These are phyloP conservation scores for Dasyurus viverrinus DNA, from an alignment of 2,113 vertebrate genomes.

Conservation along the genomic window DNA sequence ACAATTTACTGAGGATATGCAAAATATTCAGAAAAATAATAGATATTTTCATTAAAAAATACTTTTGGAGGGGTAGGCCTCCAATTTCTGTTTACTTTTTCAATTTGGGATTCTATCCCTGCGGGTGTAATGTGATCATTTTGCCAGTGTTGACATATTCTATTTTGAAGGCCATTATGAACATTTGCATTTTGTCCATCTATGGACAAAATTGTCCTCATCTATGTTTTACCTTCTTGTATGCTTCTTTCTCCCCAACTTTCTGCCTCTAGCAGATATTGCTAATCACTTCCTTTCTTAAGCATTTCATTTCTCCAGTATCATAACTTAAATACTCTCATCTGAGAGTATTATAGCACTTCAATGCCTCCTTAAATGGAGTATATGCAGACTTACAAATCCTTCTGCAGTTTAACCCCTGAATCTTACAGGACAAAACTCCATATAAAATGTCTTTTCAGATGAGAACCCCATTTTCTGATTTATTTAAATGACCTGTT, in stretches of 20 bases:
- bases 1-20: neutral
- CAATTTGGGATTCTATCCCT: neutral
- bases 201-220: neutral
- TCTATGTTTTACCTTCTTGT: neutral
- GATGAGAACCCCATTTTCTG: too few species aligned
- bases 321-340: neutral
- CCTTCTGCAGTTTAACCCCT: too few species aligned
- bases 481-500: too few species aligned
- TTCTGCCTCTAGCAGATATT: neutral
- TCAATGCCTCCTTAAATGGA: neutral
- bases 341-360: neutral
- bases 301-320: neutral
- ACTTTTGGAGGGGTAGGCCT: neutral
- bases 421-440: too few species aligned
- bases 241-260: neutral
- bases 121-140: neutral
- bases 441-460: too few species aligned
- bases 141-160: neutral
- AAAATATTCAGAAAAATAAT: neutral
- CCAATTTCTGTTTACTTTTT: neutral
- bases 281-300: neutral
- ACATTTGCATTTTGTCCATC: neutral
- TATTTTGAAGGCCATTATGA: neutral
- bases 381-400: neutral
- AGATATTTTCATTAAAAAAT: neutral